Conservation (phyloP, 2,888 invertebrate genomes). For the Caenorhabditis auriculariae region DNA sequence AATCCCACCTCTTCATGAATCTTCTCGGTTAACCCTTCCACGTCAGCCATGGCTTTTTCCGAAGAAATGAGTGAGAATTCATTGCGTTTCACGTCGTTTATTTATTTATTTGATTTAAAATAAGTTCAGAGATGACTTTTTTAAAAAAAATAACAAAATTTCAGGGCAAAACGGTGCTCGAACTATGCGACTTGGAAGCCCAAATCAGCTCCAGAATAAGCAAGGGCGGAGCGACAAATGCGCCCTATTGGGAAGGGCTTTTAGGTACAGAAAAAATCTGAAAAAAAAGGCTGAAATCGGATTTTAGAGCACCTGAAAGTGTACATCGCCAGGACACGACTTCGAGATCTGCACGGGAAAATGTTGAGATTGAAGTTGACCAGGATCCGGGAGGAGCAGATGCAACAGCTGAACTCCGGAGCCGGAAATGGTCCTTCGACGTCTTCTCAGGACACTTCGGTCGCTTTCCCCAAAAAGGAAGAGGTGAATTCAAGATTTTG, state of each 20-base stretch:
- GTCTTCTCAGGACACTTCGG: too few relatives aligned
- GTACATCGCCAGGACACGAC: constrained; percentile 72
- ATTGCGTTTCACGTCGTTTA: neutral
- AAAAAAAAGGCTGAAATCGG: neutral
- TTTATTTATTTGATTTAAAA: too few relatives aligned
- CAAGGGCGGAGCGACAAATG: constrained; percentile 86
- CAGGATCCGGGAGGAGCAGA: constrained; percentile 79
- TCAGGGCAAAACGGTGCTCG: constrained; percentile 81
- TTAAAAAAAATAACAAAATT: too few relatives aligned
- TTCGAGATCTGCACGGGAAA: constrained; percentile 87
- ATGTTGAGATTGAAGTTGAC: constrained; percentile 84
- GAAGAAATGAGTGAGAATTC: neutral
- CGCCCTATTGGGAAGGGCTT: constrained; percentile 96
- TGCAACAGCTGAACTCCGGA: constrained; percentile 19
- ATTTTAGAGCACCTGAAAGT: constrained; percentile 65
- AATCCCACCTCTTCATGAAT: too few relatives aligned
- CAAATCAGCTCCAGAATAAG: constrained; percentile 84
- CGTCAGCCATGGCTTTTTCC: neutral
- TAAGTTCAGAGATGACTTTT: too few relatives aligned
- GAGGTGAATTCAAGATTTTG: too few relatives aligned
- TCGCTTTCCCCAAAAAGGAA: too few relatives aligned
- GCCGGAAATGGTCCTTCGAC: neutral
- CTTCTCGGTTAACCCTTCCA: neutral
- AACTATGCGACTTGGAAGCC: constrained; percentile 78
- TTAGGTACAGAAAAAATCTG: constrained; percentile 72